Base-by-base conservation (phyloP, 2,888 invertebrate species). In the Leptopilina myrica region DNA sequence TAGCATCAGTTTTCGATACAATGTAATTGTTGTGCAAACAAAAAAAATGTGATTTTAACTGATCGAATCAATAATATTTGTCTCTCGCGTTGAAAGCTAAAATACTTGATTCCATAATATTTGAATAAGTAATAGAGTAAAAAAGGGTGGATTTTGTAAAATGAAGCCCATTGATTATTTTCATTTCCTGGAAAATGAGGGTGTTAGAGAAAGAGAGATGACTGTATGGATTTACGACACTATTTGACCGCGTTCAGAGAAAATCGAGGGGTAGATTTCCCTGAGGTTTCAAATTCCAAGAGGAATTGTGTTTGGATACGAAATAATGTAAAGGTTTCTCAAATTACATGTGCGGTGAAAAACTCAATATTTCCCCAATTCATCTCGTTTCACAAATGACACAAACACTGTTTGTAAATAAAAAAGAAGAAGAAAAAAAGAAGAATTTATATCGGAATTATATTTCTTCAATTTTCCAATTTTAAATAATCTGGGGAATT, bases 231-330 rank as follows among this genome's bases (percentile, higher is more conserved):
- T 73, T 73, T 15, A 73, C 53, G 69, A 69, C 40, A 56, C 12
- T 59, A 33, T 73, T 73, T 73, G 73, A 59, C 73, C 73, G 40
- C 73, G 33, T 73, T 73, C 56, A 59, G 15, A 59, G 69, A 56
- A 73, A 73, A 73, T 73, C 40, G 56, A 33, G 56, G 40, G 56
- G 56, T 59, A 73, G 40, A 73, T 73, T 59, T 73, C 73, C 73
- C 56, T 56, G 11, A 73, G 73, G 73, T 56, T 73, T 26, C 56
- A 59, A 73, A 59, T 73, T 73, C 15, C 56, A 40, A 40, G 56
- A 73, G 40, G 40, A 33, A 56, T 73, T 73, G 73, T 56, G 56
- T 59, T 73, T 73, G 73, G 73, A 73, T 56, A 73, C 33, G 40
- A 73, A 73, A 73, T 40, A 59, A 73, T 59, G 11, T 40, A 73